phyloP scores from a whole-genome alignment of 1,140 invertebrate genomes.

The Drosophila quadrilineata region DNA sequence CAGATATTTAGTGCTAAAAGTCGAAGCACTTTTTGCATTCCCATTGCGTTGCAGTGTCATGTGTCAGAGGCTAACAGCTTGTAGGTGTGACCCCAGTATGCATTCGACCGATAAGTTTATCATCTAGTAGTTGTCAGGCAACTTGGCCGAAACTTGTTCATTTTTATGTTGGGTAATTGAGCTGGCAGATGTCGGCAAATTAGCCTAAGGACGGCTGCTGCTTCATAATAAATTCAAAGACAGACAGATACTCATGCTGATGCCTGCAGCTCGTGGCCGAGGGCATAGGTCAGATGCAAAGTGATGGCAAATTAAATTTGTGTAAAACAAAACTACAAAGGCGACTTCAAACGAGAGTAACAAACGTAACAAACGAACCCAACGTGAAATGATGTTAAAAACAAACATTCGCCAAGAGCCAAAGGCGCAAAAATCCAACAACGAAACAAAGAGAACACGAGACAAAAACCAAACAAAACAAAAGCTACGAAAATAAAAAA shows the following conservation, averaged over 20 bases:
- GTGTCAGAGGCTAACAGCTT: slow-evolving; percentile 4
- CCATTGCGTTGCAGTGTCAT: slow-evolving; percentile 2
- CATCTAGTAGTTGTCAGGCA: not conserved
- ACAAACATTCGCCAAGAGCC: slow-evolving; percentile 60
- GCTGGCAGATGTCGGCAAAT: slow-evolving; percentile 2
- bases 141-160: not conserved
- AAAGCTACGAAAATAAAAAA: slow-evolving; percentile 21
- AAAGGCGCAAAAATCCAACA: slow-evolving; percentile 42
- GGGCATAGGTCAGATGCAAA: slow-evolving; percentile 40
- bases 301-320: slow-evolving; percentile 37
- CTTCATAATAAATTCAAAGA: not conserved
- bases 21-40: not conserved
- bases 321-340: slow-evolving; percentile 45
- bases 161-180: not conserved
- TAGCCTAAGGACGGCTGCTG: not conserved
- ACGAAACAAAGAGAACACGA: slow-evolving; percentile 9
- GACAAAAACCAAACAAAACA: slow-evolving; percentile 9
- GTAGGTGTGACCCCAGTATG: not conserved
- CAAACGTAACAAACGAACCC: slow-evolving; percentile 32
- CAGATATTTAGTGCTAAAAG: slow-evolving; percentile 8
- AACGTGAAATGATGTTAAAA: slow-evolving; percentile 57
- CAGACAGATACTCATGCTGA: too few relatives aligned
- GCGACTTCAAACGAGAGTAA: slow-evolving; percentile 57
- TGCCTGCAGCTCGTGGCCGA: not conserved
- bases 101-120: slow-evolving; percentile 3